Conservation (phyloP, 2,113 vertebrate genomes). For the Orcinus orca region DNA sequence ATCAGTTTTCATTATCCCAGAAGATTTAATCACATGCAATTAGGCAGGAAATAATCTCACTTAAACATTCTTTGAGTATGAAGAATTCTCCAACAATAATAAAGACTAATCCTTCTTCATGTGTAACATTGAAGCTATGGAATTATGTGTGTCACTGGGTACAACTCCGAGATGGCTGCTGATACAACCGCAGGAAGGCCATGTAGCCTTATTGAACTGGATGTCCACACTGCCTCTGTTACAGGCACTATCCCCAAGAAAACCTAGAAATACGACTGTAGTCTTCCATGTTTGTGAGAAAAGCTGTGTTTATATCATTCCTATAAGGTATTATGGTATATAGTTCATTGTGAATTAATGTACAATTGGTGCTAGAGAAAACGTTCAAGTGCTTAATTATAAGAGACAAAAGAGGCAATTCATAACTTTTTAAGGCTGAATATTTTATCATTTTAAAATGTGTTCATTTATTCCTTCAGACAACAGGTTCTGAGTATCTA, state of each 20-base stretch:
- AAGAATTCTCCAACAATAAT: slow-evolving; percentile 30
- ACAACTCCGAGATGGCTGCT: background rate
- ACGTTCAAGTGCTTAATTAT: background rate
- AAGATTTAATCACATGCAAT: background rate
- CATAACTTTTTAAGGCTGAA: background rate
- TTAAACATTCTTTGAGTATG: background rate
- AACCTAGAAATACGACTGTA: background rate
- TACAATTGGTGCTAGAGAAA: background rate
- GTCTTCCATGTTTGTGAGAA: background rate
- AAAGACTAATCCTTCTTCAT: background rate
- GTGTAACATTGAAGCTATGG: background rate
- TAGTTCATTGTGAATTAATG: background rate
- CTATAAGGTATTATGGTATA: no score
- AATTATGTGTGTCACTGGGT: background rate
- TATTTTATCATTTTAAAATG: background rate
- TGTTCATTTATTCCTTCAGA: background rate
- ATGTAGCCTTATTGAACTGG: background rate
- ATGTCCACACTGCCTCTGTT: accelerated
- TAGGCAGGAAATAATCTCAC: slow-evolving; percentile 17
- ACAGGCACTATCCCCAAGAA: background rate
- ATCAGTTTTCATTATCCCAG: slow-evolving; percentile 22
- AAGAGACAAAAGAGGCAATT: background rate
- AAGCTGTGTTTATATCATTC: background rate
- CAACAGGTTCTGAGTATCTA: background rate
- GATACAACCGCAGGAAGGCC: background rate